Conservation (phyloP, 2,797 vertebrate genomes). For the Strix occidentalis region DNA sequence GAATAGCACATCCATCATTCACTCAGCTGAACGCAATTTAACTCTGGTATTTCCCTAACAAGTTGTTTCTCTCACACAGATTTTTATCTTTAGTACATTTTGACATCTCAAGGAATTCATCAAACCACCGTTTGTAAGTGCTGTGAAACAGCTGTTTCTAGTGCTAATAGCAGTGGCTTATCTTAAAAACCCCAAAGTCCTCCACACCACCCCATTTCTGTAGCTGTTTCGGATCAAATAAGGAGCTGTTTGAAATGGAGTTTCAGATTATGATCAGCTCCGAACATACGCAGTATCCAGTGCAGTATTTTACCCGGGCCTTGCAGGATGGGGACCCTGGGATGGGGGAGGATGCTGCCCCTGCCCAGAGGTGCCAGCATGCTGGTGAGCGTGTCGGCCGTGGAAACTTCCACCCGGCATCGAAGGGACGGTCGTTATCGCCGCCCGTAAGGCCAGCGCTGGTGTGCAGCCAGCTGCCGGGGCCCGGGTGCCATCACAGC, state of each 20-base stretch:
- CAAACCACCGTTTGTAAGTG: not conserved
- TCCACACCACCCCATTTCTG: not conserved
- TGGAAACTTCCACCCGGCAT: not conserved
- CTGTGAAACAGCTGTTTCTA: not conserved
- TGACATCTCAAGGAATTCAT: not conserved
- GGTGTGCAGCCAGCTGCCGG: not conserved
- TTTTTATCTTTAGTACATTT: not conserved
- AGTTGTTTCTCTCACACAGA: not conserved
- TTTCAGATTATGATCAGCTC: accelerated
- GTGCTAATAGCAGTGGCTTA: not conserved
- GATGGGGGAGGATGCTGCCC: not conserved
- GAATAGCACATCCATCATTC: not conserved
- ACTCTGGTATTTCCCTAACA: not conserved
- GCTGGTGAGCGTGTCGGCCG: accelerated
- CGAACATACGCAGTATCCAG: accelerated
- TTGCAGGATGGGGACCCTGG: accelerated
- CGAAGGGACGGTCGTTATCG: accelerated
- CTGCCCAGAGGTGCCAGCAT: not conserved
- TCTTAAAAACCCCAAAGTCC: not conserved
- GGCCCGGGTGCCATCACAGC: not conserved
- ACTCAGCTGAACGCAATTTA: not conserved
- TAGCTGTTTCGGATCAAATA: not conserved
- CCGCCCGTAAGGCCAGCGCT: accelerated
- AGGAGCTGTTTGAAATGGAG: not conserved
- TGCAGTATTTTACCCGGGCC: not conserved